These are phyloP conservation scores for Eudyptes chrysolophus DNA, from an alignment of 2,113 vertebrate genomes.

Conservation along the genomic window DNA sequence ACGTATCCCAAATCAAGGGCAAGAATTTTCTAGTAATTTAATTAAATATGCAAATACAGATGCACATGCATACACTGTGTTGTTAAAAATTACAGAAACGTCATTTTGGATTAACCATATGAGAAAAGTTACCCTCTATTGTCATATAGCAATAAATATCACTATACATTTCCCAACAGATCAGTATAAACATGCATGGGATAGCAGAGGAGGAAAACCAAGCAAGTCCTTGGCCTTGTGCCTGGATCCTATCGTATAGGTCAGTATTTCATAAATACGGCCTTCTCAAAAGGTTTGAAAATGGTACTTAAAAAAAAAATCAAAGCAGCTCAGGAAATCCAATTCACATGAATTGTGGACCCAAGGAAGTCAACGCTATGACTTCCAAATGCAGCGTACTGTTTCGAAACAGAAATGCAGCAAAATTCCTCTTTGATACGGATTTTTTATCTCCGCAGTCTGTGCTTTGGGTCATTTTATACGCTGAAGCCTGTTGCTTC, in stretches of 20 bases:
- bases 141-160: not conserved
- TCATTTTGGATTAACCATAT: not conserved
- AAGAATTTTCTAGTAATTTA: constrained; percentile 43
- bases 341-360: not conserved
- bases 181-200: not conserved
- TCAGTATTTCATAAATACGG: not conserved
- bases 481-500: not conserved
- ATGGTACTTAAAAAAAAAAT: not conserved
- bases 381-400: not conserved
- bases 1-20: constrained; percentile 33
- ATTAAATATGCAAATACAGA: not conserved
- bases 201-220: not conserved
- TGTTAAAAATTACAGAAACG: not conserved
- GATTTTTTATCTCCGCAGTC: not conserved
- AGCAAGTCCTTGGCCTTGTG: not conserved
- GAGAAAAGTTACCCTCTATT: not conserved
- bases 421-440: not conserved
- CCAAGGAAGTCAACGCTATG: not conserved
- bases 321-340: not conserved
- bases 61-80: not conserved
- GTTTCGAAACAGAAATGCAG: not conserved
- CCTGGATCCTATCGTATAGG: not conserved
- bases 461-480: not conserved
- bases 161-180: not conserved
- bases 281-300: not conserved